Evolutionary conservation across 2,797 vertebrate species (phyloP).

Genomic region (Crypturellus tataupa): DNA sequence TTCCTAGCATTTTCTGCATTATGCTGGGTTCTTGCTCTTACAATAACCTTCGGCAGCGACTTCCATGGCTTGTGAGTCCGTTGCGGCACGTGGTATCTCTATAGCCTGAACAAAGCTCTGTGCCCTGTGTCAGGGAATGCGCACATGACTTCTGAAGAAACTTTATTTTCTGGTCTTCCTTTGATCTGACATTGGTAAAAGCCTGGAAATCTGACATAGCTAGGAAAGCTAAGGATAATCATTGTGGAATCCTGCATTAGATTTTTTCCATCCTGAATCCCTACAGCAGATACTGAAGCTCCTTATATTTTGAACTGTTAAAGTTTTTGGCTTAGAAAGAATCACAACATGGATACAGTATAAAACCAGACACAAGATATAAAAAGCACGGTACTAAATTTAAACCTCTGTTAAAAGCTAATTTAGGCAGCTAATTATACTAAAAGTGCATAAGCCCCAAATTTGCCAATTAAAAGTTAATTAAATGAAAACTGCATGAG

Average conservation of each 20-base stretch:
- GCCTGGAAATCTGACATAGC: not conserved
- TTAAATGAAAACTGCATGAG: slow-evolving; percentile 53
- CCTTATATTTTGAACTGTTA: not conserved
- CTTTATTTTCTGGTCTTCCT: not conserved
- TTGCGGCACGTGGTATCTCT: not conserved
- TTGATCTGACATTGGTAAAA: not conserved
- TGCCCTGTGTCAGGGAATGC: not conserved
- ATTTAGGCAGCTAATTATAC: slow-evolving; percentile 69
- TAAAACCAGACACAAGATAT: slow-evolving; percentile 40
- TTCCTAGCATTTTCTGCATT: not conserved
- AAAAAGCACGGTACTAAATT: slow-evolving; percentile 70
- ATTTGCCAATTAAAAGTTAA: slow-evolving; percentile 75
- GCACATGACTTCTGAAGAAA: not conserved
- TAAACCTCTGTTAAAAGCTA: slow-evolving; percentile 65
- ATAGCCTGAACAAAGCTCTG: not conserved
- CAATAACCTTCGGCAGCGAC: not conserved
- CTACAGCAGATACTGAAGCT: not conserved
- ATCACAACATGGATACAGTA: not conserved
- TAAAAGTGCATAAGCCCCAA: slow-evolving; percentile 36
- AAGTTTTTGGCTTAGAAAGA: slow-evolving; percentile 15
- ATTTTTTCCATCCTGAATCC: not conserved
- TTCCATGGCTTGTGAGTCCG: not conserved
- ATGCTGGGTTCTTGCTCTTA: not conserved
- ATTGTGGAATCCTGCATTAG: not conserved
- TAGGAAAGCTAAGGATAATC: not conserved